Base-by-base conservation (phyloP, 2,888 invertebrate species). In the Drosophila multiciliata region DNA sequence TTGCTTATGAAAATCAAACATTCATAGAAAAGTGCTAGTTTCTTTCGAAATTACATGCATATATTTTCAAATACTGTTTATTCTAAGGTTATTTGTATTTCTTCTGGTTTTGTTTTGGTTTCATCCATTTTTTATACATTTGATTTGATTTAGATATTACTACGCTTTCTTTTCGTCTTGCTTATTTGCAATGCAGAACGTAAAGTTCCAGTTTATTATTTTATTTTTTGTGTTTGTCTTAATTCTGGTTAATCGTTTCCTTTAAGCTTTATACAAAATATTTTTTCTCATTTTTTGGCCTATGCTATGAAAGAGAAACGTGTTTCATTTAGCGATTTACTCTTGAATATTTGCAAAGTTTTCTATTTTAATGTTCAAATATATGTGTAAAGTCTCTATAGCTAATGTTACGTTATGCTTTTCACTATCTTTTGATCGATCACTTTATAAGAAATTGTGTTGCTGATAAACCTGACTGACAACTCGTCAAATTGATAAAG, bases 131-230 rank as follows among this genome's bases (percentile, higher is more conserved):
- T 82, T 85, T 85, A 75, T 78, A 82, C 78, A 85, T 66, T 83
- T 78, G 76, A 74, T 89, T 88, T 80, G 79, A 84, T 87, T 88
- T 88, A 88, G 87, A 88, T 88, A 88, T 89, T 88, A 66, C 87
- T 88, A 88, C 87, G 87, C 89, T 88, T 88, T 87, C 65, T 68
- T 70, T 64, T 66, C 64, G 61, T 50, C 75, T 73, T 66, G 70
- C 69, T 71, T 75, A 61, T 73, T 73, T 78, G 77, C 78, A 83
- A 83, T 73, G 75, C 73, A 81, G 66, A 76, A 69, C 74, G 64
- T 61, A 60, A 73, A 53, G 62, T 72, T 73, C 49, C 42, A 66
- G 50, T 60, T 64, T 68, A 40, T 53, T 64, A 38, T 49, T 75
- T 66, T 50, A 57, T 58, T 50, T 29, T 64, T 58, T 68, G 33